Percentiles rank a stretch among this genome's conserved stretches.
Conservation (phyloP, 2,888 invertebrate species). For the Epinotia demarniana region DNA sequence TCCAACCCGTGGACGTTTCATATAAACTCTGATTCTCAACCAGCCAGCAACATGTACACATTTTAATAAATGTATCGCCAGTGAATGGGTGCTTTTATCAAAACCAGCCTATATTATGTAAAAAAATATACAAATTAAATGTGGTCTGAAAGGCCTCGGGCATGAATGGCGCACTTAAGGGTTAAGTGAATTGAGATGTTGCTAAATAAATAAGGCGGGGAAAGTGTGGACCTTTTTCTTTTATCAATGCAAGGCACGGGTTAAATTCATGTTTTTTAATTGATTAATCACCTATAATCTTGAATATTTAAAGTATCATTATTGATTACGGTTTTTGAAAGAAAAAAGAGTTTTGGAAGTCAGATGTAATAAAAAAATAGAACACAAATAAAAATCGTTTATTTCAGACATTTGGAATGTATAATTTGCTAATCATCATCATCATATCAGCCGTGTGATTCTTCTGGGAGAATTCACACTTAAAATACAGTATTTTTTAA, state of each 20-base stretch:
- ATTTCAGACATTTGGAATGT: too few species aligned
- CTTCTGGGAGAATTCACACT: not conserved
- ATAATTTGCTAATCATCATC: too few species aligned
- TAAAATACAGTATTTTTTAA: not conserved
- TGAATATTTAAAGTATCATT: too few species aligned
- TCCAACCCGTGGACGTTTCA: not conserved
- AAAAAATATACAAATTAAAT: conserved; percentile 76
- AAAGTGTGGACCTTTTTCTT: conserved; percentile 52
- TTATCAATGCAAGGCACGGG: conserved; percentile 38
- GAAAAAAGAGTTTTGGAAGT: too few species aligned
- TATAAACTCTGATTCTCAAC: not conserved
- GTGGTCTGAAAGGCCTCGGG: conserved; percentile 72
- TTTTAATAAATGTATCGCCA: conserved; percentile 83
- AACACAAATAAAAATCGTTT: too few species aligned
- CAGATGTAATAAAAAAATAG: too few species aligned
- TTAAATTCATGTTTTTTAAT: conserved; percentile 6
- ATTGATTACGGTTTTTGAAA: too few species aligned
- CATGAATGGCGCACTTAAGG: conserved; percentile 70
- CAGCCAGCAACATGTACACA: conserved; percentile 59
- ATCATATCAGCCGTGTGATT: too few species aligned
- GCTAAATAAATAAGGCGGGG: conserved; percentile 48
- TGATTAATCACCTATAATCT: not conserved
- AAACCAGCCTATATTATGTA: conserved; percentile 57
- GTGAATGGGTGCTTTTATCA: conserved; percentile 80
- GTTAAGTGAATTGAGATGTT: conserved; percentile 72